Evolutionary conservation across 1,140 invertebrate genomes (phyloP).

Genomic region (Zaprionus ghesquierei): DNA sequence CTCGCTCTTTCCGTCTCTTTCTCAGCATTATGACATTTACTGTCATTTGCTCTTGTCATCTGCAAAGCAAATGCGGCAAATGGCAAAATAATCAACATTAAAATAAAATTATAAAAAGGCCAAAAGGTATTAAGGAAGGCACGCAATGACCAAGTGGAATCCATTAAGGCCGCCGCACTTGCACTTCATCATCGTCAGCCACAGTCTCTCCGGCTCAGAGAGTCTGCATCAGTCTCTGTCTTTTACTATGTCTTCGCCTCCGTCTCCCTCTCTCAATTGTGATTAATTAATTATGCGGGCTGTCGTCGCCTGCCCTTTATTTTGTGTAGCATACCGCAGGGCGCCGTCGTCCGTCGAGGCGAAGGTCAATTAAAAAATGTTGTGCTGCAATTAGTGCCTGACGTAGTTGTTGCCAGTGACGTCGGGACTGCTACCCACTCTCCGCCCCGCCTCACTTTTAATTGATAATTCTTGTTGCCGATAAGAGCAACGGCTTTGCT

Average conservation of each 20-base stretch:
- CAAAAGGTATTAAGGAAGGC: constrained; percentile 49
- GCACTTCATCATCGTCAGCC: constrained; percentile 27
- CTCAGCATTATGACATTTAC: constrained; percentile 65
- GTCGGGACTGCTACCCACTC: background rate
- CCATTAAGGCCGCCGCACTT: constrained; percentile 52
- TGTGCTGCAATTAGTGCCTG: constrained; percentile 58
- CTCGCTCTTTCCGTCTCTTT: background rate
- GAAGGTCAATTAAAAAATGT: constrained; percentile 74
- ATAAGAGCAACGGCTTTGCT: constrained; percentile 56
- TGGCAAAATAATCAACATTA: constrained; percentile 70
- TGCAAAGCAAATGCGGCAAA: constrained; percentile 45
- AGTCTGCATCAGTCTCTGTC: background rate
- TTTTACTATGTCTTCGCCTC: background rate
- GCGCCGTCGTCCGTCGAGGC: constrained; percentile 20
- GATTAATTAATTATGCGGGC: constrained; percentile 67
- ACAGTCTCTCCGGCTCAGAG: background rate
- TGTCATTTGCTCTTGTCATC: constrained; percentile 49
- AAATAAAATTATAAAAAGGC: constrained; percentile 55
- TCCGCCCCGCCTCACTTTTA: constrained; percentile 49
- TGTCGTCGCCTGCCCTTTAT: constrained; percentile 21
- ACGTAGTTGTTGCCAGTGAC: constrained; percentile 24
- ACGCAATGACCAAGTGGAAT: constrained; percentile 70
- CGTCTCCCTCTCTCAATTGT: constrained; percentile 32
- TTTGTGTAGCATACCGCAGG: constrained; percentile 38
- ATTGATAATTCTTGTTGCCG: constrained; percentile 70